Evolutionary conservation across 2,888 invertebrate genomes (phyloP), one percentile per base, ranked within the genome.

Genomic region (Dicycla oo): DNA sequence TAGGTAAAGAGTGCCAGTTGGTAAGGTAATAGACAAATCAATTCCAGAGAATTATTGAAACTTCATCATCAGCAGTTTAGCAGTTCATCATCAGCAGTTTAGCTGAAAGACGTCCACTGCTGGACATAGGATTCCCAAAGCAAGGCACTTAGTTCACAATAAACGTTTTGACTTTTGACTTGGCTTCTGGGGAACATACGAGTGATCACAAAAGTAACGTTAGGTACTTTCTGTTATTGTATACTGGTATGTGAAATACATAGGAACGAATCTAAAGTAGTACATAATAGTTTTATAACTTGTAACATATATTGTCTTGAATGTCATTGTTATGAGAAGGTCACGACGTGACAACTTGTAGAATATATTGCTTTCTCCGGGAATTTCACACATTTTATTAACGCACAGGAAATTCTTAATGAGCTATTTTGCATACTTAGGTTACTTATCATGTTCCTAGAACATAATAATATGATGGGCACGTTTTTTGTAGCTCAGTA

Each of bases 321-420:
- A 45, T 74, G 40, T 49, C 15, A 56, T 43, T 66, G 23, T 49
- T 54, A 40, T 51, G 51, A 40, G 51, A n/a, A 30, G 26, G 20
- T 45, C 3, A 18, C 15, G 45, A 56, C 38, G 47, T 38, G 13
- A 61, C 61, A 58, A 68, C 34, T 68, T 13, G 34, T 20, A 30
- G 47, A 40, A 43, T 57, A 30, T 23, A 80, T 26, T 4, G 58
- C 53, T 34, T 58, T 18, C n/a, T 60, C 30, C 20, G 18, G 7
- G 6, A 38, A 69, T 62, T 57, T 69, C 62, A 56, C 45, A 63
- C 18, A 79, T 45, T 69, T 80, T 63, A 75, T 51, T 58, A 67
- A 13, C 15, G n/a, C 34, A n/a, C 53, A 53, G 47, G 23, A 43
- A 77, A 56, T 51, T 53, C 26, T 10, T 72, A 81, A 77, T 60